Evolutionary conservation across 2,888 invertebrate genomes (phyloP).

Genomic region (Lasioglossum figueresi): DNA sequence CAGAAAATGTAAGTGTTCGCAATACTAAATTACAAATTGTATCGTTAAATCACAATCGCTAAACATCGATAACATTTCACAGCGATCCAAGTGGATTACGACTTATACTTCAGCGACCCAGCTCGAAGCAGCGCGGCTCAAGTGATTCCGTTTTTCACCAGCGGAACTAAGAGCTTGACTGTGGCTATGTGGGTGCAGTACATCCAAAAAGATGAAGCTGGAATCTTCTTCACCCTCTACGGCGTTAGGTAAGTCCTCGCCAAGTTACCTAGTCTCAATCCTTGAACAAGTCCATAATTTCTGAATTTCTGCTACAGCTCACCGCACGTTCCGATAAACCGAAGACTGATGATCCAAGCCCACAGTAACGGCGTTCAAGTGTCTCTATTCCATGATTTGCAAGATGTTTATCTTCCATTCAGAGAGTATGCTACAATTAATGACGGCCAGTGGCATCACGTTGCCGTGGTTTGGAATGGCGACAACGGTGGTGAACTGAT

Average conservation of each 20-base stretch:
- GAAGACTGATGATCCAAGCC: constrained; percentile 94
- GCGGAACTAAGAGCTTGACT: constrained; percentile 91
- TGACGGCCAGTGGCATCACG: constrained; percentile 98
- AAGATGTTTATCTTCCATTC: constrained; percentile 95
- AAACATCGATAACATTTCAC: constrained; percentile 51
- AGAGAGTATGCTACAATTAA: constrained; percentile 96
- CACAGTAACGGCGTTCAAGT: constrained; percentile 97
- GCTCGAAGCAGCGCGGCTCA: constrained; percentile 96
- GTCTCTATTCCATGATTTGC: constrained; percentile 93
- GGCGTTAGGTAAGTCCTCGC: constrained; percentile 89
- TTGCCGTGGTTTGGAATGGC: constrained; percentile 97
- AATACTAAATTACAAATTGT: neutral
- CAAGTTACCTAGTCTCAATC: neutral
- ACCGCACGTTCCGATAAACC: constrained; percentile 90
- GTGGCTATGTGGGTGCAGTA: constrained; percentile 99
- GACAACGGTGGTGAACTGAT: constrained; percentile 93
- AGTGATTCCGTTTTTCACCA: constrained; percentile 95
- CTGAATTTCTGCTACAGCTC: constrained; percentile 85
- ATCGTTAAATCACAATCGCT: neutral
- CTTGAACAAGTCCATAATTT: neutral
- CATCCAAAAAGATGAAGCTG: constrained; percentile 94
- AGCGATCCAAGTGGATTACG: constrained; percentile 99
- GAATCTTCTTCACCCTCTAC: constrained; percentile 97
- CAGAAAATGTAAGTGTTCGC: constrained; percentile 91
- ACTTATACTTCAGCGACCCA: constrained; percentile 96